Base-by-base conservation (phyloP, 2,113 vertebrate species). In the Eublepharis macularius region DNA sequence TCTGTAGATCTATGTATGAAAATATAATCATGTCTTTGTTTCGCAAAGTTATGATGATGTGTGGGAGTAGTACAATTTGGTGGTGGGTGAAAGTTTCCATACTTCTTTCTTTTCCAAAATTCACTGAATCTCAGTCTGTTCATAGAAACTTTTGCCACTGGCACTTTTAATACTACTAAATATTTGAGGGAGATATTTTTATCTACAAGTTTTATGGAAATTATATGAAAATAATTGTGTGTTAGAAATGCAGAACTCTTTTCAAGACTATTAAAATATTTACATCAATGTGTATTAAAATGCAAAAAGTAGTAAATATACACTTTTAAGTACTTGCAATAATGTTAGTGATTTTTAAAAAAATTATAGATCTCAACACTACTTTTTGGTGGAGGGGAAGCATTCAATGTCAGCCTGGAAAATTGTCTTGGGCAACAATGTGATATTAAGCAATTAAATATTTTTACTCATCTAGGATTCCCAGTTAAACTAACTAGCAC, bases 111-210 rank as follows among this genome's bases (percentile, higher is more conserved):
- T 92, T 94, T 85, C 34, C 82, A 79, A 86, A 84, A 84, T 76
- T 78, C 74, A 87, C 87, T 87, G 87, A 89, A 87, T 89, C 43
- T 90, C 82, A 91, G 84, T 72, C 89, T 92, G 73, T 36, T 13
- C 86, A 88, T 86, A 77, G 17, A 39, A 51, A 77, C 65, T 88
- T 92, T 88, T 45, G 86, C 21, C 68, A 87, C 10, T 77, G 83
- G 68, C 49, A 74, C n/a, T 89, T 83, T 0, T 75, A 77, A 9
- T 90, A 73, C 6, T 34, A 12, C 16, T 76, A 10, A 60, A 72
- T 47, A 2, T 54, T 4, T 13, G 24, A n/a, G 83, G 87, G 29
- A 26, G 73, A 84, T 51, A 13, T 7, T 51, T 51, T 51, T 11
- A 51, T 7, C 10, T 51, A 51, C 49, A 13, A 51, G 49, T 51